Evolutionary conservation across 37 sponge, comb jelly and placozoan species (phyloP).

Genomic region (Mnemiopsis leidyi): DNA sequence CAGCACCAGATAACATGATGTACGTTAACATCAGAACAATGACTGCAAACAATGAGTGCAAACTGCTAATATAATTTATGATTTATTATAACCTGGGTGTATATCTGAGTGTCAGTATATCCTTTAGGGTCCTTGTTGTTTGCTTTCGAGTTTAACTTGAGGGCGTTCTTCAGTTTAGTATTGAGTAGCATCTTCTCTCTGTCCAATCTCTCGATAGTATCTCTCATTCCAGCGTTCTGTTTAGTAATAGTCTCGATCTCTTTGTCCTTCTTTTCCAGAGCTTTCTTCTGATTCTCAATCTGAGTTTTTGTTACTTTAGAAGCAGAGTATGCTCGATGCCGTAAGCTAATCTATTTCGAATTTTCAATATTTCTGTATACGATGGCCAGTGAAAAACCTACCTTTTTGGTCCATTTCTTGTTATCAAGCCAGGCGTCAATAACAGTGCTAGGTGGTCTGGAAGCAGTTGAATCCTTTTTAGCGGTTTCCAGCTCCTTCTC

Average conservation of each 20-base stretch:
- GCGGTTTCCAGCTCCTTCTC: neutral
- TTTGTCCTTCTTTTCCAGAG: neutral
- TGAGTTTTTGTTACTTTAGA: neutral
- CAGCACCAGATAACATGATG: neutral
- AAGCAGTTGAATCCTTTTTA: neutral
- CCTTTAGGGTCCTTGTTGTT: neutral
- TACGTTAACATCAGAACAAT: neutral
- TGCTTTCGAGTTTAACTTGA: neutral
- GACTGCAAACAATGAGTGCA: neutral
- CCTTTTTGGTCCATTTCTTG: constrained; percentile 62
- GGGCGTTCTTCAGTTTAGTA: constrained; percentile 30
- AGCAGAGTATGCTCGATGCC: too few relatives aligned
- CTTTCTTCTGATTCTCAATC: constrained; percentile 54
- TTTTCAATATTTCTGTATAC: too few relatives aligned
- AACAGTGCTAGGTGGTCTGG: constrained; percentile 4
- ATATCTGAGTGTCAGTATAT: constrained; percentile 31
- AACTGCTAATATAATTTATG: neutral
- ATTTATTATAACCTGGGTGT: constrained; percentile 7
- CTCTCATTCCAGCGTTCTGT: constrained; percentile 9
- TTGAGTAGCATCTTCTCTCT: constrained; percentile 14
- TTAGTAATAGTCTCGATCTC: constrained; percentile 27
- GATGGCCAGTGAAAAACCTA: too few relatives aligned
- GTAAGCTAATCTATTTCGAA: too few relatives aligned
- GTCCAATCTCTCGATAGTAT: constrained; percentile 36
- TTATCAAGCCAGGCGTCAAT: constrained; percentile 57